A percentile compares a stretch with the other conserved stretches of the same genome.
Conservation (phyloP, 53 echinoderm and acorn worm species). For the Paracentrotus lividus region DNA sequence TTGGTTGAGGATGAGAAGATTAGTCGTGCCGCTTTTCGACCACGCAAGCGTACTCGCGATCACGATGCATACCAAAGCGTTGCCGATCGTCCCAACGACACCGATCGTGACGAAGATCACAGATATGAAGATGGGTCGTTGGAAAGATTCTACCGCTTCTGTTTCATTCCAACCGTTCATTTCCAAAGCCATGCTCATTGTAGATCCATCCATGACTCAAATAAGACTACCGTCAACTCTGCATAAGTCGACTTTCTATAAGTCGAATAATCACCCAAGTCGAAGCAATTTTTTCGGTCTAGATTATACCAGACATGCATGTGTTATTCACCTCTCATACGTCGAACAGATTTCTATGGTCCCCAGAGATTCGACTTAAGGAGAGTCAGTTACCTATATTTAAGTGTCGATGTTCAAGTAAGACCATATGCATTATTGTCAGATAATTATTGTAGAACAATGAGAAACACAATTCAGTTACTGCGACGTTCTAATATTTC, state of each 20-base stretch:
- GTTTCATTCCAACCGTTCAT: neutral
- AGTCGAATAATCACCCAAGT: too few species aligned
- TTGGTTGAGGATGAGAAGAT: slow-evolving; percentile 27
- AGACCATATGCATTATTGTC: too few species aligned
- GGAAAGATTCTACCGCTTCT: neutral
- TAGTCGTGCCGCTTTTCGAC: slow-evolving; percentile 17
- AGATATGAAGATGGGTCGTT: neutral
- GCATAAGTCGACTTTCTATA: too few species aligned
- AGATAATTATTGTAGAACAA: too few species aligned
- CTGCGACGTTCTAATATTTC: too few species aligned
- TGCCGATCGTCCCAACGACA: neutral
- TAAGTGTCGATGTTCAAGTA: too few species aligned
- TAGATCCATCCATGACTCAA: neutral
- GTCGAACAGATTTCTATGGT: neutral
- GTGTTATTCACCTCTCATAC: neutral
- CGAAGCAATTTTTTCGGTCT: neutral
- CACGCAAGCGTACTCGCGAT: slow-evolving; percentile 9
- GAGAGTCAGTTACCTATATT: neutral
- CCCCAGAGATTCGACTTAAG: neutral
- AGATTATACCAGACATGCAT: neutral
- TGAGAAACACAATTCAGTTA: too few species aligned
- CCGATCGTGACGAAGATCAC: slow-evolving; percentile 11
- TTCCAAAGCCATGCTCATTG: neutral
- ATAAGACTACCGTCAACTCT: too few species aligned
- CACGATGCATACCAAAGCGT: slow-evolving; percentile 11